These are phyloP conservation scores for Hippocampus kuda DNA, from an alignment of 2,797 vertebrate genomes.

Conservation along the genomic window DNA sequence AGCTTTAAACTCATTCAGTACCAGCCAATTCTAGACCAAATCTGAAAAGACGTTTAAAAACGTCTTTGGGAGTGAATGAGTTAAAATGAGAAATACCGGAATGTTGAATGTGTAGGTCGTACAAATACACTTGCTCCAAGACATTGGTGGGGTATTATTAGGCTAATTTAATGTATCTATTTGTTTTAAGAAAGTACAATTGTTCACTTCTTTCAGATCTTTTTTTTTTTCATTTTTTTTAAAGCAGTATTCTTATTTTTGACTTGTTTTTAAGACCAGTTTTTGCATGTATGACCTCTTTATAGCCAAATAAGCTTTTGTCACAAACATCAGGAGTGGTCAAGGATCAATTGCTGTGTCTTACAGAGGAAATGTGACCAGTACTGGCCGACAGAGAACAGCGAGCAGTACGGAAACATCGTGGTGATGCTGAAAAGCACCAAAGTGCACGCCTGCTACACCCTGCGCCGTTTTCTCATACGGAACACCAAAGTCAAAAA, in stretches of 20 bases:
- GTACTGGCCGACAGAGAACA: conserved; percentile 95
- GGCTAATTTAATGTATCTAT: not conserved
- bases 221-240: too few species aligned
- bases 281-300: not conserved
- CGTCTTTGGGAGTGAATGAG: too few species aligned
- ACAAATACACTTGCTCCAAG: not conserved
- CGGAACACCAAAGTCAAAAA: conserved; percentile 93
- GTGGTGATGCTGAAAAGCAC: conserved; percentile 93
- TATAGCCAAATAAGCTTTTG: not conserved
- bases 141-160: not conserved
- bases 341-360: not conserved
- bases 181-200: not conserved
- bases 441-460: conserved; percentile 92
- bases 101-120: not conserved
- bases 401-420: conserved; percentile 91
- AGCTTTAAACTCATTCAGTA: too few species aligned
- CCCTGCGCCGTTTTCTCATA: conserved; percentile 82
- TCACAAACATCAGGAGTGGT: fast-evolving
- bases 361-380: conserved; percentile 96
- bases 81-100: not conserved
- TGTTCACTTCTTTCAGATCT: too few species aligned
- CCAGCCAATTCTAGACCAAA: too few species aligned
- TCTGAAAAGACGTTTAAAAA: too few species aligned
- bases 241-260: not conserved
- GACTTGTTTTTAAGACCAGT: too few species aligned